Evolutionary conservation across 2,888 invertebrate genomes (phyloP), one percentile per base, ranked within the genome.

Genomic region (Drosophila paranaensis): DNA sequence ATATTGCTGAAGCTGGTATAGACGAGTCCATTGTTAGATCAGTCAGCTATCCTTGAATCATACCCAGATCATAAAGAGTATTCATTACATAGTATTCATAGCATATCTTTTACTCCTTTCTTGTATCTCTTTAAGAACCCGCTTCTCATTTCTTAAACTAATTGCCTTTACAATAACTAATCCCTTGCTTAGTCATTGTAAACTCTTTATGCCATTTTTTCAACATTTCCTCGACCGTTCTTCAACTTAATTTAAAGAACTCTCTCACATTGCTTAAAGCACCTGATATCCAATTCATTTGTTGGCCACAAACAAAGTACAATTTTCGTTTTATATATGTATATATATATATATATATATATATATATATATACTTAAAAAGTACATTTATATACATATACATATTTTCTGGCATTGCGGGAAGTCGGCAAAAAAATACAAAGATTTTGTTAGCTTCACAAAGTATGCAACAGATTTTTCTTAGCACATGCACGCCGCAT

Each of bases 391-490:
- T 11, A 48, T 16, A 11, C 16, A 30, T n/a, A n/a, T 10, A 14
- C 25, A n/a, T 40, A 54, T 65, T 64, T 70, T 63, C 65, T 61
- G 60, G 61, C 83, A 68, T 80, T 70, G 85, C 85, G 81, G 84
- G 79, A 56, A 65, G 64, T 70, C 78, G 61, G 74, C 16, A 48
- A 16, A 48, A 50, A 53, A 71, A 79, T 71, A 79, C 67, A 79
- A 84, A 56, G 65, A 71, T 74, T 74, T 85, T 72, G 55, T 76
- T 77, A 61, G 70, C 58, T 45, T 43, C 63, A 54, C 73, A 77
- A 83, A 82, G 77, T 79, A 79, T 81, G 85, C 88, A 85, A 88
- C 84, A 85, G 84, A 82, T 84, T 85, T 88, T 83, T 80, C 73
- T 68, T 77, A 67, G 74, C 73, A 40, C 33, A 63, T 54, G 54